Evolutionary conservation across 2,797 vertebrate species (phyloP).

Genomic region (Taeniopygia guttata): DNA sequence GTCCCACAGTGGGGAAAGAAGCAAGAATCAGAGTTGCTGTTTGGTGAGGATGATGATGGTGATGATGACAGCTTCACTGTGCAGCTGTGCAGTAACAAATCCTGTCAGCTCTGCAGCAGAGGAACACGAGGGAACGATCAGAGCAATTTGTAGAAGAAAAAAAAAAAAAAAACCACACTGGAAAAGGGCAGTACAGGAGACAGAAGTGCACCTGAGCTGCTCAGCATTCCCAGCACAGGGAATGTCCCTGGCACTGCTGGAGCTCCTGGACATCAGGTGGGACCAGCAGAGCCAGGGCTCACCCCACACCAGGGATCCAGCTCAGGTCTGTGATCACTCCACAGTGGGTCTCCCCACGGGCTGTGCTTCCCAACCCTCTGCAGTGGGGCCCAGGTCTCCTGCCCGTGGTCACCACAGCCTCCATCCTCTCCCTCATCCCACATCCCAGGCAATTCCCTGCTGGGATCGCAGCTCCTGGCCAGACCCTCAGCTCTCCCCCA

Average conservation of each 20-base stretch:
- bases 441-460: accelerated
- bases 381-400: neutral
- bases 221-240: neutral
- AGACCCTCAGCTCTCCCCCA: neutral
- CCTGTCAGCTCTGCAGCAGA: neutral
- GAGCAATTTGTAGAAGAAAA: neutral
- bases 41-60: neutral
- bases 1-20: neutral
- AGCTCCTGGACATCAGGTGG: neutral
- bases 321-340: neutral
- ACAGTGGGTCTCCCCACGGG: no score
- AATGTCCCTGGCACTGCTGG: neutral
- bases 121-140: neutral
- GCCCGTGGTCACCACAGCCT: accelerated
- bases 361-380: neutral
- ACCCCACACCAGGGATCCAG: neutral
- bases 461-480: neutral
- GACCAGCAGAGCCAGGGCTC: neutral
- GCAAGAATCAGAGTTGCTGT: neutral
- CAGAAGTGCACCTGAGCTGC: neutral
- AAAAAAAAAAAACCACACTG: accelerated
- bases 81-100: neutral
- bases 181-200: neutral
- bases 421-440: neutral
- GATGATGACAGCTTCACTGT: neutral